phyloP scores from a whole-genome alignment of 2,888 invertebrate species.

The Cheilosia urbana region DNA sequence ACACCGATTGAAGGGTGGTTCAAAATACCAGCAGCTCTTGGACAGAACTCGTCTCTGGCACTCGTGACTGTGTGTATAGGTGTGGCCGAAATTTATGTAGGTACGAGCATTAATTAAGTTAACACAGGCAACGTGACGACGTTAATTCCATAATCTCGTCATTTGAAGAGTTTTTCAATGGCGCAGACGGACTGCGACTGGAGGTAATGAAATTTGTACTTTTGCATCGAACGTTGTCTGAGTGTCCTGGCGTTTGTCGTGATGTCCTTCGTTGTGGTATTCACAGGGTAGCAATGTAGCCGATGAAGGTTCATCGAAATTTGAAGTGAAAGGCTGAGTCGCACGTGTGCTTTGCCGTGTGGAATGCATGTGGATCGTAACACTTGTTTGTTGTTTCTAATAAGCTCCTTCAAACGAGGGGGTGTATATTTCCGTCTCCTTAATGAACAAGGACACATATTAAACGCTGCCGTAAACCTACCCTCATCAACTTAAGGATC shows the following conservation, averaged over 20 bases:
- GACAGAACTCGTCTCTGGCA: background rate
- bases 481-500: constrained; percentile 43
- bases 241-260: background rate
- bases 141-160: constrained; percentile 71
- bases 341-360: background rate
- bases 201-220: background rate
- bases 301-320: background rate
- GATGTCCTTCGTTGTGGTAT: background rate
- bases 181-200: constrained; percentile 12
- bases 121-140: constrained; percentile 62
- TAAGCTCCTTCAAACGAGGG: background rate
- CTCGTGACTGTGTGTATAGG: background rate
- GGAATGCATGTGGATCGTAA: constrained; percentile 3
- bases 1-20: constrained; percentile 44
- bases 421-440: constrained; percentile 4
- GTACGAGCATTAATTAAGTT: constrained; percentile 67
- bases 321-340: background rate
- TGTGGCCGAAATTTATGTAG: constrained; percentile 24
- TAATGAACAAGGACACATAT: constrained; percentile 51
- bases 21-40: constrained; percentile 23
- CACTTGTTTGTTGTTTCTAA: background rate
- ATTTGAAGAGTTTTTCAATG: constrained; percentile 28
- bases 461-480: background rate
- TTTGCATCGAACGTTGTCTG: background rate
- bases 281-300: background rate